Conservation (phyloP, 2,113 vertebrate species). For the Tragelaphus strepsiceros region DNA sequence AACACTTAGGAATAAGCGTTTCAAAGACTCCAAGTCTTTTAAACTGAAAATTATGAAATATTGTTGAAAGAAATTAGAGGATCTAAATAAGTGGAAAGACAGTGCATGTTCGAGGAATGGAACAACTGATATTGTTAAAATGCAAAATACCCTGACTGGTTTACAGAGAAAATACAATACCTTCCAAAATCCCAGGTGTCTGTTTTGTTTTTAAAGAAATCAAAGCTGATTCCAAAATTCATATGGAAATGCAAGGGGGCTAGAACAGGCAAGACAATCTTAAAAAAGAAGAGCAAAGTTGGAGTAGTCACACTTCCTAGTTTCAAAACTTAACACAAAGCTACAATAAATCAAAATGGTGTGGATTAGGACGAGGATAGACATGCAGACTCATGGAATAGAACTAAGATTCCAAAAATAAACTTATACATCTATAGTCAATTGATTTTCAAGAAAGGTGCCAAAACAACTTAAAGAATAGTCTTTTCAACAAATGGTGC, state of each 20-base stretch:
- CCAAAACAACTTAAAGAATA: not conserved
- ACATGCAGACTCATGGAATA: not conserved
- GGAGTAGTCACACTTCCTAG: not conserved
- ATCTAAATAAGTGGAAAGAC: not conserved
- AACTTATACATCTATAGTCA: not conserved
- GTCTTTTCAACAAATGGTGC: not conserved
- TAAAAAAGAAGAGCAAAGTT: not conserved
- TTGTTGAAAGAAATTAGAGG: not conserved
- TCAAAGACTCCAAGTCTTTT: not conserved
- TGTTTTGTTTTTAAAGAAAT: not conserved
- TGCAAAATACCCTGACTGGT: not conserved
- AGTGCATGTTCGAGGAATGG: not conserved
- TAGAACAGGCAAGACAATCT: not conserved
- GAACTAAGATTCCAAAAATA: not conserved
- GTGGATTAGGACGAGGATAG: not conserved
- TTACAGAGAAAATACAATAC: not conserved
- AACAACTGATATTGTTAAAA: not conserved
- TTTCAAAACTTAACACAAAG: not conserved
- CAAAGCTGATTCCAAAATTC: not conserved
- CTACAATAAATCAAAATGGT: not conserved
- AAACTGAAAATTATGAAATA: not conserved
- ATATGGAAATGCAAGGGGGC: not conserved
- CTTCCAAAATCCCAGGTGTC: not conserved
- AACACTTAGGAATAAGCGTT: not conserved
- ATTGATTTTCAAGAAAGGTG: not conserved